These are phyloP conservation scores for Noturus placidus DNA, from an alignment of 2,113 vertebrate genomes.

Conservation along the genomic window DNA sequence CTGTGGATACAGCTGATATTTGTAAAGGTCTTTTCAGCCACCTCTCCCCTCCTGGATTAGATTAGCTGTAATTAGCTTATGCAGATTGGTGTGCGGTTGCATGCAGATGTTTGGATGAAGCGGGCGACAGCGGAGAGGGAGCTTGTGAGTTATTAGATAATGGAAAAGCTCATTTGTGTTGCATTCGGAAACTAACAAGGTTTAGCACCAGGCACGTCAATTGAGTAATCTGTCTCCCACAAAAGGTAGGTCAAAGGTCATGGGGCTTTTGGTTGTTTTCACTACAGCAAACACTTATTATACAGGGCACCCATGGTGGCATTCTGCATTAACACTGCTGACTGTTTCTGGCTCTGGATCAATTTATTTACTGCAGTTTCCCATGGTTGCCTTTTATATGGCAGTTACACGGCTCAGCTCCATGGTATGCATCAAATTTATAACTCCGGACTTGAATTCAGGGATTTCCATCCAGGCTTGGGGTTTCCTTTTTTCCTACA, in stretches of 20 bases:
- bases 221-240: conserved; percentile 27
- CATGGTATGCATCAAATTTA: not conserved
- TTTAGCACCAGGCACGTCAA: conserved; percentile 25
- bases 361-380: not conserved
- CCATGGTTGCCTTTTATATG: not conserved
- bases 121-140: conserved; percentile 37
- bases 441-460: not conserved
- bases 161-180: conserved; percentile 46
- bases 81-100: conserved; percentile 44
- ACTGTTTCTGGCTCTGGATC: not conserved
- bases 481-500: not conserved
- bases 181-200: conserved; percentile 39
- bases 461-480: not conserved
- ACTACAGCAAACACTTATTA: not conserved
- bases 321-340: not conserved
- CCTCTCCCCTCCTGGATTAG: conserved; percentile 46
- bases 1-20: conserved; percentile 32
- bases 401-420: not conserved
- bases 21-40: conserved; percentile 46
- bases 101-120: conserved; percentile 45
- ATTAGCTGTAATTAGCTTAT: conserved; percentile 56
- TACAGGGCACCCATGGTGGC: not conserved
- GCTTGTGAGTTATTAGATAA: conserved; percentile 50
- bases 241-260: conserved; percentile 30
- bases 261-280: conserved; percentile 1